Evolutionary conservation across 2,888 invertebrate genomes (phyloP), one percentile per base, ranked within the genome.

Genomic region (Frankliniella intonsa): DNA sequence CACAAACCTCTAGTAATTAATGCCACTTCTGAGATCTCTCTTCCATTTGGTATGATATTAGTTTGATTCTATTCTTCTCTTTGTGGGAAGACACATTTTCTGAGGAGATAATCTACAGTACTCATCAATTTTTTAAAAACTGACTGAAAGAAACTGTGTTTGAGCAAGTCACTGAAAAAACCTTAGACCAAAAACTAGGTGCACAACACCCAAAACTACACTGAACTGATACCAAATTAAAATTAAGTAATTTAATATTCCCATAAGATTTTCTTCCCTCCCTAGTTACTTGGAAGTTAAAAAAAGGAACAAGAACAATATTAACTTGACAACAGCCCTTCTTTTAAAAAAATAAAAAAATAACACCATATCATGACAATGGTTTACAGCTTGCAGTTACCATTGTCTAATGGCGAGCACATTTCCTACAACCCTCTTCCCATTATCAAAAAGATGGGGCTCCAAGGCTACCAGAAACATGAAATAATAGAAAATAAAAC

Each of bases 51-150:
- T 76, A 22, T 25, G 12, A 76, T 22, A 25, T 76, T 25, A 76
- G 69, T 76, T 76, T 76, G 69, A 76, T 76, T 76, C 69, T 76
- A 76, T 87, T 88, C 89, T 90, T 90, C 88, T 90, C 90, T 90
- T 91, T 92, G 93, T 93, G 90, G 91, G 91, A 92, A 92, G 92
- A 92, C 94, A 94, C 94, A 94, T 94, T 94, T 94, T 94, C 94
- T 94, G 94, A 93, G 92, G 38, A 38, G 38, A 38, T 38, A 38
- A 2, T 38, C 38, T 89, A 85, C 84, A 83, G 83, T 84, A 38
- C 5, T 38, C 5, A 38, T 38, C 5, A 38, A 3, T 2, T 38
- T 38, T 38, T 38, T 38, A 38, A 38, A 19, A 76, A 82, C 38
- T 27, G 65, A 83, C 81, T 83, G 83, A 81, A 55, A 55, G 12